Base-by-base conservation (phyloP, 2,797 vertebrate genomes). In the Eulemur mongoz region DNA sequence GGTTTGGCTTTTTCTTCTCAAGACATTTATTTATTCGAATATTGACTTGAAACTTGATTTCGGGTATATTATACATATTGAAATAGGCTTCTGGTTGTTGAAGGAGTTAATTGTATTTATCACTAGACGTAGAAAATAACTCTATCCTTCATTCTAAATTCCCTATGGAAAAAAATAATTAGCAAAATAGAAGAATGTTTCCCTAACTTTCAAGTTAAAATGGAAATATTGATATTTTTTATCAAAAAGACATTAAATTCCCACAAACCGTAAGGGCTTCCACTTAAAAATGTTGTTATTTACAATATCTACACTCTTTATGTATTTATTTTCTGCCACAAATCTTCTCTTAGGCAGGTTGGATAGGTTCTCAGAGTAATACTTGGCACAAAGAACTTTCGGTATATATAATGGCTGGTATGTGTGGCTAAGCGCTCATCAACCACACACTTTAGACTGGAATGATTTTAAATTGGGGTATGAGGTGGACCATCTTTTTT, bases 211-310 rank as follows among this genome's bases (percentile, higher is more conserved):
- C 79, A 79, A 54, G 69, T 95, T 89, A 94, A 94, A 96, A 83
- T 95, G 83, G 83, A 95, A 97, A 94, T 85, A 52, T 91, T 96
- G 79, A 59, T 96, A 69, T 79, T 96, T 94, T 93, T 81, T 88
- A 89, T 96, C 10, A 84, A 93, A 95, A 83, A 86, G 45, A 93
- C 14, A 7, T 92, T 88, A 91, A 87, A 91, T 90, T 94, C 35
- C 85, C 75, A 52, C 17, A 95, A 65, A 78, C 40, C 52, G 40
- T 88, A 67, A 82, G 40, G 52, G 84, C 50, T 96, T 48, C 2
- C n/a, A 65, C 73, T 93, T 93, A 54, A 85, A 65, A 82, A 22
- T 43, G 4, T 70, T 69, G 78, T 69, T 79, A 40, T 15, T 86
- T 65, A 80, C 27, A 89, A 65, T 75, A 48, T 59, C 45, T 25